phyloP scores from a whole-genome alignment of 2,113 vertebrate species.

The Serinus canaria region DNA sequence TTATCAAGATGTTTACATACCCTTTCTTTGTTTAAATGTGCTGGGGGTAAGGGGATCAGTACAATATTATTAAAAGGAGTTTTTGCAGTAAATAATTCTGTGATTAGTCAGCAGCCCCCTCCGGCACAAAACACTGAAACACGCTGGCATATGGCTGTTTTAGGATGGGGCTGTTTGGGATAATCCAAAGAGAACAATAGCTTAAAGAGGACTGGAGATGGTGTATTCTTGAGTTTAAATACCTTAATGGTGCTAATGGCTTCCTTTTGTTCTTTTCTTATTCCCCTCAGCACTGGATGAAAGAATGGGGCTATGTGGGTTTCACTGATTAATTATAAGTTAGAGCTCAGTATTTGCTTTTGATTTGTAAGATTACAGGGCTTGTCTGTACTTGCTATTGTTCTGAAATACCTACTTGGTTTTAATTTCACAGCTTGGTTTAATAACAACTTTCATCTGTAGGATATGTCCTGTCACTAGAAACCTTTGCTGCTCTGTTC shows the following conservation, averaged over 20 bases:
- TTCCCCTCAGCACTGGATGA: neutral
- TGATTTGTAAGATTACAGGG: neutral
- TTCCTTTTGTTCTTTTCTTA: neutral
- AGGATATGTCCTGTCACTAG: neutral
- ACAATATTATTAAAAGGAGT: neutral
- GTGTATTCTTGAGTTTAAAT: neutral
- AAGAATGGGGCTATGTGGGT: neutral
- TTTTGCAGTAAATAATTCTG: neutral
- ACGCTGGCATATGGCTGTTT: fast-evolving
- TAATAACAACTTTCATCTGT: neutral
- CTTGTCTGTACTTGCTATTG: neutral
- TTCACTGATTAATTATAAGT: neutral
- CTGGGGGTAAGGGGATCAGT: neutral
- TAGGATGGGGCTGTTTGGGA: neutral
- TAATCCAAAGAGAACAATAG: neutral
- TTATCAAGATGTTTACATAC: neutral
- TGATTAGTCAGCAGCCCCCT: neutral
- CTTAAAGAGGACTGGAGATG: neutral
- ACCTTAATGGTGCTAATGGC: neutral
- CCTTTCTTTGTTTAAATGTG: neutral
- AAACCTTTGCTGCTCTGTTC: neutral
- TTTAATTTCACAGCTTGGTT: neutral
- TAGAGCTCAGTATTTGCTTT: neutral
- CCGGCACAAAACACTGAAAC: neutral
- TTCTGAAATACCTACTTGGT: neutral